Conservation (phyloP, 2,888 invertebrate species). For the Aspidiotus destructor region DNA sequence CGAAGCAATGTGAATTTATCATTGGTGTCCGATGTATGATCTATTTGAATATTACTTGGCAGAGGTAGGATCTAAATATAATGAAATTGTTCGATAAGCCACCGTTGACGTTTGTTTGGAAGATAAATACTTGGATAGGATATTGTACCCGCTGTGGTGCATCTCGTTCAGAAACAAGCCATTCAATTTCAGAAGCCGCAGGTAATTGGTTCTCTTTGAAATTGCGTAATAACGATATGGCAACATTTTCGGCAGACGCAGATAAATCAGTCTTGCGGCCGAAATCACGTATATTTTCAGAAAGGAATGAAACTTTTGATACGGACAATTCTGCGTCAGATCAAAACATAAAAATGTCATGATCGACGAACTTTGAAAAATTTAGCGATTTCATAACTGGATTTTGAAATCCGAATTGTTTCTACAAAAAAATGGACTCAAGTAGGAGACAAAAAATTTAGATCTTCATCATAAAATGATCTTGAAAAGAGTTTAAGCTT, state of each 20-base stretch:
- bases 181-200: constrained; percentile 64
- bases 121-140: not conserved
- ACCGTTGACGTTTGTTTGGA: not conserved
- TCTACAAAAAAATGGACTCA: not conserved
- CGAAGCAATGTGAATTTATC: constrained; percentile 49
- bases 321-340: constrained; percentile 46
- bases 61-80: constrained; percentile 54
- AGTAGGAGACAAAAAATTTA: no score
- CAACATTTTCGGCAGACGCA: constrained; percentile 64
- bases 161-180: constrained; percentile 69
- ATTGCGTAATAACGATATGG: constrained; percentile 61
- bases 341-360: not conserved
- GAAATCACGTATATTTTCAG: constrained; percentile 47
- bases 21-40: constrained; percentile 54
- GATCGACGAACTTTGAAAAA: not conserved
- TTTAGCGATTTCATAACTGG: not conserved
- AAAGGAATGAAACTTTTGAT: constrained; percentile 49
- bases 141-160: constrained; percentile 56
- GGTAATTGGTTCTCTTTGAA: constrained; percentile 66
- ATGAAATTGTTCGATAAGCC: not conserved
- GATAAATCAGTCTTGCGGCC: constrained; percentile 32
- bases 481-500: no score
- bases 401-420: no score
- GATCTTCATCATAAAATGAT: no score
- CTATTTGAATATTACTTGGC: constrained; percentile 59